Conservation (phyloP, 1,140 invertebrate genomes). For the Trachymyrmex cornetzi region DNA sequence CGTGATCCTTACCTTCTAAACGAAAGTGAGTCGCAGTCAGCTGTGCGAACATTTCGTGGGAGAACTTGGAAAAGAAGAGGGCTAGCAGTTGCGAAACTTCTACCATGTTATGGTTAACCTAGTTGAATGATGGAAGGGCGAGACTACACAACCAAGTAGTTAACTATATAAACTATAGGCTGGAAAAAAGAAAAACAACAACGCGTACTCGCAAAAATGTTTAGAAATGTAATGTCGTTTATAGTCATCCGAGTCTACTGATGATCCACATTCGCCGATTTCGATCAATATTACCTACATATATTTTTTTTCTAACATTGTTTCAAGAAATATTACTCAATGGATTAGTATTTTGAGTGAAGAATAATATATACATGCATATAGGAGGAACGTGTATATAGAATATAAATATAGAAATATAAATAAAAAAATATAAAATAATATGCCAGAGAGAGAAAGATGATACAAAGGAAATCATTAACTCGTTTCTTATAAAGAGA, state of each 20-base stretch:
- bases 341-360: background rate
- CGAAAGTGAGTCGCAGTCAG: conserved; percentile 70
- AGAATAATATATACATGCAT: background rate
- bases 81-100: conserved; percentile 67
- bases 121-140: conserved; percentile 67
- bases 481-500: background rate
- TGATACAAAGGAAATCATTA: background rate
- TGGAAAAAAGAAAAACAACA: background rate
- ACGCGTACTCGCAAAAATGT: background rate
- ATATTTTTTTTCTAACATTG: background rate
- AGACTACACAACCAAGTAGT: conserved; percentile 41
- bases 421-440: background rate
- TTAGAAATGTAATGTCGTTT: background rate
- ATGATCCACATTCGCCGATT: background rate
- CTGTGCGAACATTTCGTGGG: conserved; percentile 66
- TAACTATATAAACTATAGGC: conserved; percentile 33
- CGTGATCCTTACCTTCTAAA: conserved; percentile 39
- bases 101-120: conserved; percentile 70
- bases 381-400: background rate
- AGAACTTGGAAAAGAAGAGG: conserved; percentile 66
- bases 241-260: background rate
- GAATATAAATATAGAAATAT: background rate
- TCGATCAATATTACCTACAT: background rate
- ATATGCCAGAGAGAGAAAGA: background rate
- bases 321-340: background rate